Conservation (phyloP, 2,888 invertebrate species). For the Seira sanloemensis region DNA sequence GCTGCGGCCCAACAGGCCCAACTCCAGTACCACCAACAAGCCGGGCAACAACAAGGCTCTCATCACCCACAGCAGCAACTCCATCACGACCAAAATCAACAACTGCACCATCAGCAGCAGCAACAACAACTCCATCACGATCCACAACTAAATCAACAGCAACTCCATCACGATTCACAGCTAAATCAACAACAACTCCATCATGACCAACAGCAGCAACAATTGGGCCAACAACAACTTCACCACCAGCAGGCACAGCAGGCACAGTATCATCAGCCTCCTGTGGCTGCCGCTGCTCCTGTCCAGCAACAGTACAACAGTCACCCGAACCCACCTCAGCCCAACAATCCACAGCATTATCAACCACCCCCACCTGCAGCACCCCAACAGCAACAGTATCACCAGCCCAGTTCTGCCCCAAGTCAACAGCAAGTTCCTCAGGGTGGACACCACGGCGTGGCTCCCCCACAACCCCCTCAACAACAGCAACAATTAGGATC, state of each 20-base stretch:
- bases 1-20: constrained; percentile 73
- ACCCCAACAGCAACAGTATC: constrained; percentile 58
- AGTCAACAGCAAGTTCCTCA: no score
- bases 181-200: constrained; percentile 73
- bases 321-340: constrained; percentile 22
- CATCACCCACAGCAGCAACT: constrained; percentile 66
- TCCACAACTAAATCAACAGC: constrained; percentile 18
- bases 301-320: background rate
- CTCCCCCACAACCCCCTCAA: constrained; percentile 29
- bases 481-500: constrained; percentile 37
- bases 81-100: constrained; percentile 15
- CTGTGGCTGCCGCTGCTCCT: background rate
- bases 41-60: constrained; percentile 65
- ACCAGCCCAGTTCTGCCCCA: constrained; percentile 2
- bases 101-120: constrained; percentile 52
- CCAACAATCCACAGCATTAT: background rate
- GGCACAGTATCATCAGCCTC: constrained; percentile 75
- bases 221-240: constrained; percentile 74
- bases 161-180: constrained; percentile 29
- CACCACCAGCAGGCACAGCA: constrained; percentile 75
- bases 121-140: constrained; percentile 70
- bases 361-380: constrained; percentile 17
- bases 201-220: constrained; percentile 73
- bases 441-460: background rate
- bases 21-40: constrained; percentile 73